Evolutionary conservation across 1,140 invertebrate genomes (phyloP).

Genomic region (Acromyrmex heyeri): DNA sequence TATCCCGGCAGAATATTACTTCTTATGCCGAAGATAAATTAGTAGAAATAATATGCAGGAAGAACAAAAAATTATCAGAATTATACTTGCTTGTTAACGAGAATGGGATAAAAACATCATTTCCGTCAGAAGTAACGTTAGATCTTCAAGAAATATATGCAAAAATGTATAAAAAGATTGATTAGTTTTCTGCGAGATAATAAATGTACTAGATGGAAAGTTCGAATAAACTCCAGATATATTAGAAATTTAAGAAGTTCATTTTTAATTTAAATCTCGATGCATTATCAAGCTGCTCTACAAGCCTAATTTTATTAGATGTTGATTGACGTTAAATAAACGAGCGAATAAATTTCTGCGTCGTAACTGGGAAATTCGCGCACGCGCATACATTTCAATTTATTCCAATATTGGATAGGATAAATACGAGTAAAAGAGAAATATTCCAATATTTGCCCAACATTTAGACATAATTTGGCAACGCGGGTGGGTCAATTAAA

Average conservation of each 20-base stretch:
- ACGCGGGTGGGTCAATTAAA: constrained; percentile 51
- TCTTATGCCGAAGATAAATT: constrained; percentile 42
- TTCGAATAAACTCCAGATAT: background rate
- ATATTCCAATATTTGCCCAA: constrained; percentile 46
- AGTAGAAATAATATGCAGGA: constrained; percentile 28
- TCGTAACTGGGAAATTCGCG: constrained; percentile 3
- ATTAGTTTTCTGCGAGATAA: background rate
- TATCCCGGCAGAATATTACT: constrained; percentile 32
- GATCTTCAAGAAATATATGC: constrained; percentile 11
- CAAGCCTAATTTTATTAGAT: constrained; percentile 28
- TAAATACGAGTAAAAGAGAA: background rate
- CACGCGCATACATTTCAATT: constrained; percentile 21
- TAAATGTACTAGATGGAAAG: background rate
- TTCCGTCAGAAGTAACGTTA: constrained; percentile 53
- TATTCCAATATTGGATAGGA: background rate
- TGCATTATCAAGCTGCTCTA: background rate
- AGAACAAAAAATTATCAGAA: constrained; percentile 20
- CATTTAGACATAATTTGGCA: constrained; percentile 53
- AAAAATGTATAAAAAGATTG: constrained; percentile 14
- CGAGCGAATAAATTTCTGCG: constrained; percentile 17
- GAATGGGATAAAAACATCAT: constrained; percentile 6
- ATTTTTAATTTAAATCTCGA: constrained; percentile 44
- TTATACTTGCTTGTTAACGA: constrained; percentile 16
- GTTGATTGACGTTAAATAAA: constrained; percentile 26
- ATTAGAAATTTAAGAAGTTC: constrained; percentile 17